Conservation (phyloP, 2,888 invertebrate genomes). For the Automeris io region DNA sequence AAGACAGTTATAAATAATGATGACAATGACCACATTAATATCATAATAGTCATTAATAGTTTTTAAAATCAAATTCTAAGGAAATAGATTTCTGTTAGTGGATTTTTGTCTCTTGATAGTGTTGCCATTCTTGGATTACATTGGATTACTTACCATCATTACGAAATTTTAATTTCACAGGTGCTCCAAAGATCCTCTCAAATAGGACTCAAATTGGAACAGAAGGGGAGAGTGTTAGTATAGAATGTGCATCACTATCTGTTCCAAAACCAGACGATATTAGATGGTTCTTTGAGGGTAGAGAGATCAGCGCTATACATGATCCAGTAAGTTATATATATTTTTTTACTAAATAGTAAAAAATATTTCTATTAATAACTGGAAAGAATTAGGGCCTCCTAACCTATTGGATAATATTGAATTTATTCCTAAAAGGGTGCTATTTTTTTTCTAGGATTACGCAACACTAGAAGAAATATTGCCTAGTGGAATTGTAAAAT, state of each 20-base stretch:
- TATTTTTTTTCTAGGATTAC: slow-evolving; percentile 71
- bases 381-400: neutral
- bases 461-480: slow-evolving; percentile 83
- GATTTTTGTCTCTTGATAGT: too few relatives aligned
- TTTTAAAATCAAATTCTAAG: too few relatives aligned
- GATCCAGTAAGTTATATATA: slow-evolving; percentile 63
- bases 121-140: too few relatives aligned
- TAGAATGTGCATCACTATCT: slow-evolving; percentile 91
- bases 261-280: slow-evolving; percentile 93
- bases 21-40: too few relatives aligned
- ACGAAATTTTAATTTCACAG: slow-evolving; percentile 43
- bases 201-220: slow-evolving; percentile 89
- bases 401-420: neutral
- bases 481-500: slow-evolving; percentile 85
- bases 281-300: slow-evolving; percentile 90
- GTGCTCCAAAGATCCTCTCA: slow-evolving; percentile 87
- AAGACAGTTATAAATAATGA: too few relatives aligned
- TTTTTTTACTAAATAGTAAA: neutral
- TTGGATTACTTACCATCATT: too few relatives aligned
- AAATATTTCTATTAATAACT: neutral
- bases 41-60: too few relatives aligned
- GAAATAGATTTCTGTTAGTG: too few relatives aligned
- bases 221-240: slow-evolving; percentile 84
- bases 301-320: slow-evolving; percentile 83
- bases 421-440: neutral